Base-by-base conservation (phyloP, 2,888 invertebrate genomes). In the Furcula furcula region DNA sequence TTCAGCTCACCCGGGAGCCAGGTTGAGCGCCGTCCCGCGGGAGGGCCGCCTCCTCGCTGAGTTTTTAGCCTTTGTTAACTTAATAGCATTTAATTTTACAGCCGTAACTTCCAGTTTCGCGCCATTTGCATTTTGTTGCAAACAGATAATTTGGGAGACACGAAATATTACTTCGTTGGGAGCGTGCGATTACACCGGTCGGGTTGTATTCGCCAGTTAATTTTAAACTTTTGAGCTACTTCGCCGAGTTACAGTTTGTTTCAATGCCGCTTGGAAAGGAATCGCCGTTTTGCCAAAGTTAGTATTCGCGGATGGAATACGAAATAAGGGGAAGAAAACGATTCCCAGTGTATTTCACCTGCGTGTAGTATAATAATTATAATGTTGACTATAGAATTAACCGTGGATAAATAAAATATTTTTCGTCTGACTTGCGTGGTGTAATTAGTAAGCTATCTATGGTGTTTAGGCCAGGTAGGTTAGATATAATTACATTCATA, bases 1-100 rank as follows among this genome's bases (percentile, higher is more conserved):
- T 84, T 81, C 76, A 80, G 66, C 57, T 63, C 55, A 58, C 58
- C 31, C 20, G 34, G 36, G 37, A 43, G 36, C 33, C 39, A 49
- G 32, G 44, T 42, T 46, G 36, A 42, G 40, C 40, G 31, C 35
- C 43, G 45, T 46, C 47, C 34, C 23, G 11, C 6, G 43, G 39
- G 53, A 41, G 36, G 37, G 46, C 48, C 34, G 34, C 30, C 31
- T 29, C 30, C 40, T 40, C 31, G n/a, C 34, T 32, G 57, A 63
- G 51, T 62, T 65, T 55, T 60, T 58, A 57, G 55, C 51, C 55
- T 55, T 54, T 57, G 51, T 59, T 55, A 46, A 45, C 46, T 55
- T 62, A 58, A 65, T 58, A 55, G 47, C 58, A 58, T 59, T 65
- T 61, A 52, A 56, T 52, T 55, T 54, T 43, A 39, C 48, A 49